Conservation (phyloP, 2,797 vertebrate species). For the Lycodopsis pacificus region DNA sequence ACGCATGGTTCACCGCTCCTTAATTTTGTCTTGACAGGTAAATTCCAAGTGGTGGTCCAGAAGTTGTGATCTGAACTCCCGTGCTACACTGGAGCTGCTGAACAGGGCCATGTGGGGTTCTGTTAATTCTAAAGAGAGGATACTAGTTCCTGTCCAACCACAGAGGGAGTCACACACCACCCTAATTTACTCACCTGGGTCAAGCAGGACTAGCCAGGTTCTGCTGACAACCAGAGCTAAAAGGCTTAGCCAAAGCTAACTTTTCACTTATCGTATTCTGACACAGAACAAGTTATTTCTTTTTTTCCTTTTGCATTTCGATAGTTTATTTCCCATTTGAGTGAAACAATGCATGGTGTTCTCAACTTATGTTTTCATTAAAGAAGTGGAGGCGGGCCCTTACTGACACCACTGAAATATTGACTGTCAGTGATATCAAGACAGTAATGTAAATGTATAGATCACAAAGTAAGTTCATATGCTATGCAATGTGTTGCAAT, state of each 20-base stretch:
- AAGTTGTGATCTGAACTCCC: slow-evolving; percentile 75
- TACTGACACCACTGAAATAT: neutral
- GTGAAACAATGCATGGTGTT: neutral
- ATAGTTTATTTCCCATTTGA: neutral
- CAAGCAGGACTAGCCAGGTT: slow-evolving; percentile 4
- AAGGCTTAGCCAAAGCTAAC: neutral
- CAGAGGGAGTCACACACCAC: slow-evolving; percentile 16
- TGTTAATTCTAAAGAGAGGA: slow-evolving; percentile 25
- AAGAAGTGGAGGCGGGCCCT: neutral
- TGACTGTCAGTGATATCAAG: slow-evolving; percentile 21
- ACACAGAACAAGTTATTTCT: neutral
- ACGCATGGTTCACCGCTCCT: neutral
- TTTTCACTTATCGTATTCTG: slow-evolving; percentile 2
- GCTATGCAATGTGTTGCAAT: slow-evolving; percentile 33
- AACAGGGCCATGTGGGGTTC: slow-evolving; percentile 4
- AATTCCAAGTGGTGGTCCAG: slow-evolving; percentile 89
- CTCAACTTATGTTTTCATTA: slow-evolving; percentile 3
- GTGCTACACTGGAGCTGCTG: slow-evolving; percentile 10
- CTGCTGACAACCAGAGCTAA: slow-evolving; percentile 11
- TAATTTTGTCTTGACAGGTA: slow-evolving; percentile 77
- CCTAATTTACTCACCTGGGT: slow-evolving; percentile 17
- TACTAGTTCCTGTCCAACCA: slow-evolving; percentile 3
- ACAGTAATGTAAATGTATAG: slow-evolving; percentile 42
- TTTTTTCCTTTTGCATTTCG: neutral
- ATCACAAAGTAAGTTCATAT: slow-evolving; percentile 33